Evolutionary conservation across 23 tunicate genomes (phyloP).

Genomic region (Trididemnum nubilum): DNA sequence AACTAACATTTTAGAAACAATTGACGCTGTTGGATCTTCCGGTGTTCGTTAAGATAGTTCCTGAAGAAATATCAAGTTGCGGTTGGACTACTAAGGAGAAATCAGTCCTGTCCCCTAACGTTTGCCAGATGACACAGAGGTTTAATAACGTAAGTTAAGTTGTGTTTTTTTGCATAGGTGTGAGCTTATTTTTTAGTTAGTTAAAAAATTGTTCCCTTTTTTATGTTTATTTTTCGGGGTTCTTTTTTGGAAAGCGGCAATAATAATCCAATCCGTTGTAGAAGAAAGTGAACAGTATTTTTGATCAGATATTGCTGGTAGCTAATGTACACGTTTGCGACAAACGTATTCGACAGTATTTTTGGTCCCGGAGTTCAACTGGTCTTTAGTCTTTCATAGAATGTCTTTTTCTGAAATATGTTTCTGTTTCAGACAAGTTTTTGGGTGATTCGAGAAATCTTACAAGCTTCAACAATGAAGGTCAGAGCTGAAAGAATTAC

Average conservation of each 20-base stretch:
- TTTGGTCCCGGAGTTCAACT: too few relatives aligned
- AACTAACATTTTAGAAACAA: constrained; percentile 42
- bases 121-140: constrained; percentile 89
- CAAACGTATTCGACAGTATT: too few relatives aligned
- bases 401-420: too few relatives aligned
- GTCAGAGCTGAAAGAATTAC: constrained; percentile 72
- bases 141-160: constrained; percentile 82
- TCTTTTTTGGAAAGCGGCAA: too few relatives aligned
- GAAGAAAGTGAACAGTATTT: too few relatives aligned
- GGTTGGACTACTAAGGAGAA: constrained; percentile 95
- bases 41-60: constrained; percentile 58
- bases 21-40: constrained; percentile 81
- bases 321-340: too few relatives aligned
- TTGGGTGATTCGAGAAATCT: constrained; percentile 83
- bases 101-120: constrained; percentile 77
- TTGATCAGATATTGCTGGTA: too few relatives aligned
- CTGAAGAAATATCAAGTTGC: constrained; percentile 73
- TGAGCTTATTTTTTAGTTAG: too few relatives aligned
- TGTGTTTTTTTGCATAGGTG: not conserved
- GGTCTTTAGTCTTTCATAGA: too few relatives aligned
- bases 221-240: too few relatives aligned
- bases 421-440: constrained; percentile 89
- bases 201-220: too few relatives aligned
- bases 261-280: too few relatives aligned
- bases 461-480: constrained; percentile 74